Conservation (phyloP, 1,140 invertebrate species). For the Anoplolepis gracilipes region DNA sequence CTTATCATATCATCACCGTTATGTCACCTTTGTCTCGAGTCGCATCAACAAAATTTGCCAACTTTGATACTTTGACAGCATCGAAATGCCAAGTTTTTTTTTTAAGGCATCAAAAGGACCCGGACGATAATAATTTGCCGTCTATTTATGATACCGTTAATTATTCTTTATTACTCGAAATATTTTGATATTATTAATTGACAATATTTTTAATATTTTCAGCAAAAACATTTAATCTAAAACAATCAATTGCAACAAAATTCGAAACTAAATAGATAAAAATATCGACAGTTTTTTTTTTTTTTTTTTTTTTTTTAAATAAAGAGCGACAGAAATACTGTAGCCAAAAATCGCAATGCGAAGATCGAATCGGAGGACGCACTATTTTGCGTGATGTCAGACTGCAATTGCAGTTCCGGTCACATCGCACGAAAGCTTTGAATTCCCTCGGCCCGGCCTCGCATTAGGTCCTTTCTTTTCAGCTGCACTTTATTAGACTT, state of each 20-base stretch:
- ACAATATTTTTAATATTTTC: not conserved
- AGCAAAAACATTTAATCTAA: not conserved
- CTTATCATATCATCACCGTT: not conserved
- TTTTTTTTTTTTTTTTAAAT: too few species aligned
- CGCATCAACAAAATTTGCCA: not conserved
- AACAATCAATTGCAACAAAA: not conserved
- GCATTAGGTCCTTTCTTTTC: slow-evolving; percentile 27
- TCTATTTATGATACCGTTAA: not conserved
- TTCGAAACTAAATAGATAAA: not conserved
- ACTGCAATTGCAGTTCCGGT: slow-evolving; percentile 53
- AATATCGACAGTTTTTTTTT: not conserved
- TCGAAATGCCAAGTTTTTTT: not conserved
- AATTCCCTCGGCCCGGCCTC: slow-evolving; percentile 20
- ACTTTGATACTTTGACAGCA: slow-evolving; percentile 1
- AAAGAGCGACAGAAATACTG: not conserved
- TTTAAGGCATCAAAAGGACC: not conserved
- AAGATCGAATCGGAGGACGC: slow-evolving; percentile 33
- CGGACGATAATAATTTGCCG: not conserved
- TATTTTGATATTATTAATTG: not conserved
- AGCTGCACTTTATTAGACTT: slow-evolving; percentile 46
- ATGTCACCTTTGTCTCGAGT: slow-evolving; percentile 13
- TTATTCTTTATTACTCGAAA: not conserved
- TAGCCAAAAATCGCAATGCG: not conserved
- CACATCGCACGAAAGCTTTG: slow-evolving; percentile 30
- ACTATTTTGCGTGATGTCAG: slow-evolving; percentile 34